Percentiles rank a stretch among this genome's conserved stretches.
Conservation (phyloP, 2,113 vertebrate genomes). For the Pangasianodon hypophthalmus region DNA sequence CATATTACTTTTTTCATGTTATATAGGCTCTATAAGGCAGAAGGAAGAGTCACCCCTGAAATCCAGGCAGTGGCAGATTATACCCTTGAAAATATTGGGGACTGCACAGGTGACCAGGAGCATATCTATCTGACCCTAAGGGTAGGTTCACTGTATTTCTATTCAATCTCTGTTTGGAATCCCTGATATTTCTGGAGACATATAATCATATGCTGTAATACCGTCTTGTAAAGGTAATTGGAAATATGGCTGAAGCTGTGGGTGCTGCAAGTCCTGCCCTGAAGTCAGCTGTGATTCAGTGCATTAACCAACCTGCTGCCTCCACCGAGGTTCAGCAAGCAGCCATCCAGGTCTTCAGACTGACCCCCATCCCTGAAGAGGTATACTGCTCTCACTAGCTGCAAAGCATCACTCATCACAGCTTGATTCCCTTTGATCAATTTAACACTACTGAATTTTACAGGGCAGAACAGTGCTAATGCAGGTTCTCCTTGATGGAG, state of each 20-base stretch:
- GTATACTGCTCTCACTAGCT: conserved; percentile 58
- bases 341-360: conserved; percentile 87
- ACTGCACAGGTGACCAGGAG: conserved; percentile 77
- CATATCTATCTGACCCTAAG: conserved; percentile 82
- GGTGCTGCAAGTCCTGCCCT: conserved; percentile 75
- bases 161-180: neutral
- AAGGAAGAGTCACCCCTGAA: conserved; percentile 72
- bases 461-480: conserved; percentile 80
- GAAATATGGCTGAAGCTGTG: conserved; percentile 87
- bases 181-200: neutral
- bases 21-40: conserved; percentile 78
- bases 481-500: conserved; percentile 71
- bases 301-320: conserved; percentile 75
- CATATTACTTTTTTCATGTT: neutral
- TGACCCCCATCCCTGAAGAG: conserved; percentile 79
- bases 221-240: conserved; percentile 78
- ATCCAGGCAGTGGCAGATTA: conserved; percentile 80
- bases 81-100: conserved; percentile 77
- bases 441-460: conserved; percentile 42
- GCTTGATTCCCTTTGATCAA: neutral
- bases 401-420: neutral
- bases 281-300: conserved; percentile 77
- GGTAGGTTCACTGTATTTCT: conserved; percentile 66
- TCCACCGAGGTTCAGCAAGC: conserved; percentile 83
- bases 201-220: neutral